Evolutionary conservation across 1,140 invertebrate genomes (phyloP).

Genomic region (Cryptotermes secundus): DNA sequence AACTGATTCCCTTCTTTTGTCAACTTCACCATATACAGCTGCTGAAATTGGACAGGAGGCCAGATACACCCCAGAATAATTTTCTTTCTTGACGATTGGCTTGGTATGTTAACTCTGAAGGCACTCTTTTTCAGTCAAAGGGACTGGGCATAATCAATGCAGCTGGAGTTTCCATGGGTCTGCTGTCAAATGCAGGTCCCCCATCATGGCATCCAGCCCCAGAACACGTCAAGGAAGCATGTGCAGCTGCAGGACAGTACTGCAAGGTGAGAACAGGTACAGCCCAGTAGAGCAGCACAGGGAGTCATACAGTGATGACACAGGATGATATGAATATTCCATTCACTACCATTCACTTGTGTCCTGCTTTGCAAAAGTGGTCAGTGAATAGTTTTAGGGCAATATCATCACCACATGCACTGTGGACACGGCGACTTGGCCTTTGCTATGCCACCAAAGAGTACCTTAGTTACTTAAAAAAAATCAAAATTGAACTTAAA

Average conservation of each 20-base stretch:
- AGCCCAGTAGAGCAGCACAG: no score
- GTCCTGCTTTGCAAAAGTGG: no score
- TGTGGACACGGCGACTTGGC: no score
- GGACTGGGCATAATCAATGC: conserved; percentile 82
- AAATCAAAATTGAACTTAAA: no score
- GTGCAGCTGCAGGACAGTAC: conserved; percentile 58
- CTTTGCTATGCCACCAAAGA: no score
- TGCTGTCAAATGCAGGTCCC: conserved; percentile 74
- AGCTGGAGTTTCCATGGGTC: conserved; percentile 74
- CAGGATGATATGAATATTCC: no score
- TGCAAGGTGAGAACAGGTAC: conserved; percentile 58
- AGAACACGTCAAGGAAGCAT: conserved; percentile 64
- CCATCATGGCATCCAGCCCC: conserved; percentile 81
- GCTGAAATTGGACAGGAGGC: background rate
- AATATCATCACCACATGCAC: no score
- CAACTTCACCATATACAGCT: background rate
- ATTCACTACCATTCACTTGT: no score
- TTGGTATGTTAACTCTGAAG: conserved; percentile 15
- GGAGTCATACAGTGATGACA: no score
- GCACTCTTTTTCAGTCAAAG: conserved; percentile 55
- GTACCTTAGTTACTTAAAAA: no score
- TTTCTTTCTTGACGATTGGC: background rate
- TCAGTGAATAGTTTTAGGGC: no score
- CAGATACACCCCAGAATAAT: background rate
- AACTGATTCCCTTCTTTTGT: background rate